phyloP scores from a whole-genome alignment of 2,797 vertebrate genomes.

The Silurus aristotelis region DNA sequence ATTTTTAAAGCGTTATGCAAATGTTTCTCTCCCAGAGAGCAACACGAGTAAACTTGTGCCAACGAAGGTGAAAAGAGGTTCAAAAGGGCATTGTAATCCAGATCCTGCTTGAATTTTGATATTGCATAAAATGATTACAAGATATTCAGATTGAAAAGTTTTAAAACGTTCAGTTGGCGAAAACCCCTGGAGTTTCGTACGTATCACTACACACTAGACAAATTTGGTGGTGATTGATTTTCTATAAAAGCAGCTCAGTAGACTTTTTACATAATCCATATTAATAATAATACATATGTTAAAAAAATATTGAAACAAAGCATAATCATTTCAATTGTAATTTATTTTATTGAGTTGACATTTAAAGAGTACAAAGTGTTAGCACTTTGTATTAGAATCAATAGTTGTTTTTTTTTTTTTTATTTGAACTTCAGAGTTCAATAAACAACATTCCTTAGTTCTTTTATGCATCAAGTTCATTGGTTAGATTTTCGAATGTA shows the following conservation, averaged over 20 bases:
- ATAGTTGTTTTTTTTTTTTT: too few species aligned
- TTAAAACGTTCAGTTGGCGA: background rate
- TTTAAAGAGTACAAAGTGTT: background rate
- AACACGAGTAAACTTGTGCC: conserved; percentile 7
- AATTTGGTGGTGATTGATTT: background rate
- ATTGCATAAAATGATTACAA: background rate
- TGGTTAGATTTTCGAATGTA: background rate
- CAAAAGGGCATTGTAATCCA: background rate
- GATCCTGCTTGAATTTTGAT: conserved; percentile 5
- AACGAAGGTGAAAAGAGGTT: background rate
- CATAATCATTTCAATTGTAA: too few species aligned
- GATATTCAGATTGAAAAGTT: background rate
- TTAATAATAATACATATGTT: background rate
- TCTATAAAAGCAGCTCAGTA: conserved; percentile 1
- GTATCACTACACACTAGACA: too few species aligned
- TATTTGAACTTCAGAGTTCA: background rate
- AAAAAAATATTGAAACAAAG: background rate
- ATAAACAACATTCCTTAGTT: background rate
- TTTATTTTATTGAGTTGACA: too few species aligned
- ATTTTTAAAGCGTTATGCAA: background rate
- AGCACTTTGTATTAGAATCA: too few species aligned
- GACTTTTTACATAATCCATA: background rate
- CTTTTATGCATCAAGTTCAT: background rate
- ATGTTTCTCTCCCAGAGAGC: background rate
- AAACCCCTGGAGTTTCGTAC: background rate